These are phyloP conservation scores for Abrostola triplasia DNA, from an alignment of 2,888 invertebrate species.

Conservation along the genomic window DNA sequence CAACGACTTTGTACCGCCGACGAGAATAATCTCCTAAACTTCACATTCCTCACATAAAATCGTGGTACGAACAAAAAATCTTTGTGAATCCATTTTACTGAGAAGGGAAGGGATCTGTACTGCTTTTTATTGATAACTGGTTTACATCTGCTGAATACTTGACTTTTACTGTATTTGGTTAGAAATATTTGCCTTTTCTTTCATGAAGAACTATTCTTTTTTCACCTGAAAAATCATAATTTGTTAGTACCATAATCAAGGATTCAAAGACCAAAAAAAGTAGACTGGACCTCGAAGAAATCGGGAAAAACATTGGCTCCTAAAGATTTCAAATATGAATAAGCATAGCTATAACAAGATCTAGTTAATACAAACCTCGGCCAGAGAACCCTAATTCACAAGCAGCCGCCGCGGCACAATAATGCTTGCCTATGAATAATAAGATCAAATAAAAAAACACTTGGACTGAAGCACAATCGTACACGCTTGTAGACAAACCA, in stretches of 20 bases:
- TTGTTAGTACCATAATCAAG: no score
- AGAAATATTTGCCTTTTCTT: background rate
- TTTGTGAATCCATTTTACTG: slow-evolving; percentile 44
- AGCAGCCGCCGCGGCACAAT: slow-evolving; percentile 70
- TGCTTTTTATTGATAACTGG: slow-evolving; percentile 26
- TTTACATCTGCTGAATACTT: background rate
- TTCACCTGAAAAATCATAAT: no score
- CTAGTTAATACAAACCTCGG: slow-evolving; percentile 8
- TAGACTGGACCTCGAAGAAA: no score
- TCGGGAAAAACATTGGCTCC: no score
- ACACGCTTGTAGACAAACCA: slow-evolving; percentile 83
- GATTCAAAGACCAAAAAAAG: no score
- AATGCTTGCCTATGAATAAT: slow-evolving; percentile 86
- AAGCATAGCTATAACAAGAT: slow-evolving; percentile 5
- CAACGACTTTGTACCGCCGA: slow-evolving; percentile 57
- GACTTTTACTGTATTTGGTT: background rate
- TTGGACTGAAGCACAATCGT: slow-evolving; percentile 79
- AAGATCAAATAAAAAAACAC: slow-evolving; percentile 78
- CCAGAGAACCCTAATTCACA: slow-evolving; percentile 58
- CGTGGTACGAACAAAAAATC: slow-evolving; percentile 71
- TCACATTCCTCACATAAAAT: slow-evolving; percentile 84
- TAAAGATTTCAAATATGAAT: no score
- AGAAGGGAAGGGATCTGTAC: slow-evolving; percentile 49
- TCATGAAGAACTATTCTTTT: background rate
- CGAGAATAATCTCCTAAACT: slow-evolving; percentile 76